Evolutionary conservation across 1,140 invertebrate species (phyloP), one percentile per base, ranked within the genome.

Genomic region (Saccostrea cuccullata): DNA sequence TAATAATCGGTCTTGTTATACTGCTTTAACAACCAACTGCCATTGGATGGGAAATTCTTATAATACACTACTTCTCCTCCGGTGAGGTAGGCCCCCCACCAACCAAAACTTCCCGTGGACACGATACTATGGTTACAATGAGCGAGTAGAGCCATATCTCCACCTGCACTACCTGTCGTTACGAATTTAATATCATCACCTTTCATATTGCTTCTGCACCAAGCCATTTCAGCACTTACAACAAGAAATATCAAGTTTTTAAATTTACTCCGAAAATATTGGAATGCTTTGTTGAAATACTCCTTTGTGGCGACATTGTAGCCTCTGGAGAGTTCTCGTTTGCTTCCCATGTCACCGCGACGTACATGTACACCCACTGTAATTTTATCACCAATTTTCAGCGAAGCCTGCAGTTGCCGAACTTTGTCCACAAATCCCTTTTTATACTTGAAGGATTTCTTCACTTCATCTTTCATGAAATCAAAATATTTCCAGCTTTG

Each of bases 401-500:
- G 30, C 64, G 84, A 82, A 30, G 77, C 87, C 17, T 70, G 86
- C 20, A n/a, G 30, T 73, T 88, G 30, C 13, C 60, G 56, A 0
- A 89, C 92, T 40, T 84, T 60, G 30, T 86, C 20, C 12, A 55
- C 17, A 12, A 91, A 82, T 8, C 55, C 8, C 13, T 64, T 55
- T 5, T 90, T 90, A n/a, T 93, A 92, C 30, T 64, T 90, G 70
- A 93, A 92, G 77, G 92, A 88, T 13, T 84, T 84, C 36, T 85
- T 17, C 0, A 94, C 84, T 23, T 89, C 86, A 11, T 91, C 83
- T 23, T 30, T 82, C 11, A 89, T 85, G 36, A 90, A 84, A 26
- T 90, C 30, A 89, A 94, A 94, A 85, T 94, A 94, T 86, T 91
- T 92, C 91, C 91, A 94, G 0, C 92, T 93, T 82, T 93, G 92